Conservation (phyloP, 2,888 invertebrate genomes). For the Busseola fusca region DNA sequence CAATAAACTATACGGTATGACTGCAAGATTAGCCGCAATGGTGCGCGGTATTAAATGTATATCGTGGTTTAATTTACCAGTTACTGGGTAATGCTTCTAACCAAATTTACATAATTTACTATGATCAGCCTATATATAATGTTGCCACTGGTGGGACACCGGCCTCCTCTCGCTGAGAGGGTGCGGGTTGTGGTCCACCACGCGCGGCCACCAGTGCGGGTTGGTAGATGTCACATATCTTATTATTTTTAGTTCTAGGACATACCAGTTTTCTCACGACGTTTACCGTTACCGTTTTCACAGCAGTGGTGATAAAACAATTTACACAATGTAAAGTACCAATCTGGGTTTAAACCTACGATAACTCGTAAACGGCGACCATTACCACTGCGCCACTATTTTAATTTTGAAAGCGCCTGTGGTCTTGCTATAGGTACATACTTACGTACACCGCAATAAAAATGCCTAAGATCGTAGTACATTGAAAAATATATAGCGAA, state of each 20-base stretch:
- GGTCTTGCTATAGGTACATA: neutral
- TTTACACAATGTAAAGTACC: no score
- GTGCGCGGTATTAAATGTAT: neutral
- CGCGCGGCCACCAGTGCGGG: neutral
- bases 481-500: neutral
- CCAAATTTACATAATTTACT: no score
- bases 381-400: no score
- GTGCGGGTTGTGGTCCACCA: neutral
- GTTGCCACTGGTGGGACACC: neutral
- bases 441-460: neutral
- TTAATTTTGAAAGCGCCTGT: neutral
- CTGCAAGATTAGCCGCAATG: slow-evolving; percentile 34
- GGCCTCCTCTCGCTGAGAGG: neutral
- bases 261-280: neutral
- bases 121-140: neutral
- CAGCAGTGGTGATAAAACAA: neutral
- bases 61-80: neutral
- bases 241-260: neutral
- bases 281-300: neutral
- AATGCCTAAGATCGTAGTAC: neutral
- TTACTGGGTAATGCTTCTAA: no score
- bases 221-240: neutral
- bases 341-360: neutral
- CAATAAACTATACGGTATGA: slow-evolving; percentile 40
- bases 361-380: no score